phyloP scores from a whole-genome alignment of 2,113 vertebrate species.

The Zosterops hypoxanthus region DNA sequence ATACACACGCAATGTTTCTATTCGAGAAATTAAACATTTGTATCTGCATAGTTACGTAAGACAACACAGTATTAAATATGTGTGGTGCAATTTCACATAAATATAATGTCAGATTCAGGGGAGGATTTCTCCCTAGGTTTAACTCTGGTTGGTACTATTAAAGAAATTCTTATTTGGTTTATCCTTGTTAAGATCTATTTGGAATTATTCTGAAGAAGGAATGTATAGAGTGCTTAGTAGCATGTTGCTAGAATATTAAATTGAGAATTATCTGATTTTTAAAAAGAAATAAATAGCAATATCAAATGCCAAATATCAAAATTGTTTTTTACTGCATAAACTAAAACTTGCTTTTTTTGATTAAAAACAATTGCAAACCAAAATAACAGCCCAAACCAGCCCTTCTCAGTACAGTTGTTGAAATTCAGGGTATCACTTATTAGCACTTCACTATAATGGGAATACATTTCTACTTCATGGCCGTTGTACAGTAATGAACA shows the following conservation, averaged over 20 bases:
- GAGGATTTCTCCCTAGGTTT: background rate
- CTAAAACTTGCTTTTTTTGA: background rate
- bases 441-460: background rate
- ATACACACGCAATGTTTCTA: background rate
- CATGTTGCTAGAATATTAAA: conserved; percentile 36
- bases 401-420: background rate
- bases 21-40: background rate
- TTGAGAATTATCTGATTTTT: conserved; percentile 49
- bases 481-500: background rate
- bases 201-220: conserved; percentile 34
- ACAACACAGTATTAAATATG: background rate
- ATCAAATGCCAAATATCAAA: background rate
- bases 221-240: conserved; percentile 40
- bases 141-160: conserved; percentile 4
- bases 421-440: background rate
- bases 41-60: background rate
- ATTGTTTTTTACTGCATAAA: background rate
- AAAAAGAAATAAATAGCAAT: conserved; percentile 62
- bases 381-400: background rate
- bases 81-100: background rate
- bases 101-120: background rate
- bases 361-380: background rate
- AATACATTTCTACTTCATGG: background rate
- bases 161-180: background rate
- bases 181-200: conserved; percentile 1